phyloP scores from a whole-genome alignment of 2,113 vertebrate species.

The Cisticola juncidis region DNA sequence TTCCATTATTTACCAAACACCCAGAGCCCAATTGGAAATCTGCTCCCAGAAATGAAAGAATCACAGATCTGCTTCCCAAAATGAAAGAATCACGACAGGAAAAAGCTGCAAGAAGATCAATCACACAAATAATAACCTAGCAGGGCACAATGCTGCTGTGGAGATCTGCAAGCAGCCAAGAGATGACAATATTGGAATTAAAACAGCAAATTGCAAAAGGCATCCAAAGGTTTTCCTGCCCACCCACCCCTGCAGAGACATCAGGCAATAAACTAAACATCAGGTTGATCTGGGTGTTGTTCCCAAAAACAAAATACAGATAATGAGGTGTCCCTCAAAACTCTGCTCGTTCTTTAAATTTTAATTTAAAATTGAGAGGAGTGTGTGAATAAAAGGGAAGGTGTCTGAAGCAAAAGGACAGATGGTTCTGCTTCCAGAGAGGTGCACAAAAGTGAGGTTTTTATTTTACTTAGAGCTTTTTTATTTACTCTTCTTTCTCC shows the following conservation, averaged over 20 bases:
- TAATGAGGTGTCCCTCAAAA: neutral
- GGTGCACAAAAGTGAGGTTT: neutral
- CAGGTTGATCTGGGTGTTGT: neutral
- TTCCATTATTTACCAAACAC: neutral
- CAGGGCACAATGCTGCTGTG: neutral
- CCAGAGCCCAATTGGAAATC: neutral
- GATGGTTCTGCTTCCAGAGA: constrained; percentile 8
- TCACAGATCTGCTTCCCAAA: neutral
- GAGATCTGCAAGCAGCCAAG: neutral
- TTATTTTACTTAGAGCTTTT: neutral
- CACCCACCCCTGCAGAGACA: neutral
- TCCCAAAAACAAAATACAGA: neutral
- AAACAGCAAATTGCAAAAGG: neutral
- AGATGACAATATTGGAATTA: constrained; percentile 3
- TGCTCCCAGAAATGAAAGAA: neutral
- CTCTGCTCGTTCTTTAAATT: neutral
- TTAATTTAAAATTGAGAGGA: constrained; percentile 3
- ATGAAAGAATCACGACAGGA: neutral
- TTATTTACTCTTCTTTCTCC: constrained; percentile 18
- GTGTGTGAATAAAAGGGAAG: neutral
- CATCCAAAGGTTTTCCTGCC: neutral
- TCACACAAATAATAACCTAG: neutral
- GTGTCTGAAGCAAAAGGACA: constrained; percentile 13
- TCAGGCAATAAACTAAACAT: neutral
- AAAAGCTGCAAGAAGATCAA: neutral